Evolutionary conservation across 2,888 invertebrate genomes (phyloP), one percentile per base, ranked within the genome.

Genomic region (Tyria jacobaeae): DNA sequence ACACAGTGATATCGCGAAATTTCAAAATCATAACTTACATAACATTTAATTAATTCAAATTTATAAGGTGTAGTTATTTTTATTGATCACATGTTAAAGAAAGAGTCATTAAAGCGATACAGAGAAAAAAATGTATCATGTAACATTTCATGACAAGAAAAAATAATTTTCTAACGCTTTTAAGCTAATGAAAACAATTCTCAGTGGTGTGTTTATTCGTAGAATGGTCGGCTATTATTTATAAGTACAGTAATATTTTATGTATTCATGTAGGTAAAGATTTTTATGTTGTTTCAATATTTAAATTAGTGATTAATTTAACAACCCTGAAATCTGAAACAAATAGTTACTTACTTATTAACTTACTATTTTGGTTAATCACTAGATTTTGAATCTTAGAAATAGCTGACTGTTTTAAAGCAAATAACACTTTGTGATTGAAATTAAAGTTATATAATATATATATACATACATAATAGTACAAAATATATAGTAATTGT

Each of bases 131-230:
- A 73, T 69, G 65, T 37, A 62, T 49, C 15, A 50, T 35, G 37
- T 63, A 73, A 70, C 61, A 44, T 60, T 60, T 64, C 66, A 62
- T 64, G 68, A 54, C 56, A 66, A 65, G 72, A 66, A 70, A 66
- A 79, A 75, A 73, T 72, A 68, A 78, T 73, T 62, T 69, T 75
- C 75, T 76, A 73, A 79, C 66, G 85, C 87, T 88, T 86, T 88
- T 80, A 86, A 70, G 70, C 75, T 84, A 84, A 88, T 87, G 85
- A 84, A 85, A 81, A 81, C 78, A 76, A 82, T 80, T 71, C 76
- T 76, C 83, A 49, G 59, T 66, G 73, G 77, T 66, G 56, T 65
- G 70, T 72, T 72, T 66, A 72, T 71, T 77, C 71, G 69, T 60
- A 65, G 62, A 69, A 68, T 64, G 58, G 66, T 67, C 58, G 35